Evolutionary conservation across 1,140 invertebrate genomes (phyloP), one percentile per base, ranked within the genome.

Genomic region (Drosophila auraria): DNA sequence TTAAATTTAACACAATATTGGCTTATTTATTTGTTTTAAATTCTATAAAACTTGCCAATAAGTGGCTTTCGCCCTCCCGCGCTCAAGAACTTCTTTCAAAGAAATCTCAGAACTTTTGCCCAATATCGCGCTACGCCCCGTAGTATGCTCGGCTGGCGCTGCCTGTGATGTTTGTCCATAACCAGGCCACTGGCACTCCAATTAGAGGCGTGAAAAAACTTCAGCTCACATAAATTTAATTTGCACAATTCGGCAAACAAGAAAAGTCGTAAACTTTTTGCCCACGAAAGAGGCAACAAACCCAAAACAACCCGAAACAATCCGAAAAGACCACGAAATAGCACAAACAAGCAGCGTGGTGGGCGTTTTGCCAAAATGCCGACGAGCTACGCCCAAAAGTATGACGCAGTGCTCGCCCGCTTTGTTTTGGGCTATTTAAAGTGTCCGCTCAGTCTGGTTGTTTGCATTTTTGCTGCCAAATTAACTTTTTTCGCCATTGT

Each of bases 401-500:
- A 83, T 87, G 83, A 80, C 84, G 83, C 83, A 87, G 83, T 80
- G 68, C 44, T 73, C 25, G 17, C 44, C 68, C 76, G 83, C 77
- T 77, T 87, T 66, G 78, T 65, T 69, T 65, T 82, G 58, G 78
- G 65, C 77, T 70, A 73, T 83, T 87, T 72, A 80, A 83, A 87
- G 80, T 87, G 83, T 80, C 83, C 72, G 70, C 66, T 72, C 79
- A 70, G 83, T 68, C 80, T 80, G 77, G 66, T 87, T 89, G 83
- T 89, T 87, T 89, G 84, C 78, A 83, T 89, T 89, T 89, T 81
- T 65, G 81, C 78, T 87, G 84, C 84, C 84, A 87, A 87, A 87
- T 89, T 89, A 89, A 89, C 81, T 89, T 89, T 87, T 87, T 87
- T 87, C 81, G 77, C 83, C 69, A 89, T 87, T 89, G 78, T 87